phyloP scores from a whole-genome alignment of 2,888 invertebrate genomes.

The Lycocerus yunnanus region DNA sequence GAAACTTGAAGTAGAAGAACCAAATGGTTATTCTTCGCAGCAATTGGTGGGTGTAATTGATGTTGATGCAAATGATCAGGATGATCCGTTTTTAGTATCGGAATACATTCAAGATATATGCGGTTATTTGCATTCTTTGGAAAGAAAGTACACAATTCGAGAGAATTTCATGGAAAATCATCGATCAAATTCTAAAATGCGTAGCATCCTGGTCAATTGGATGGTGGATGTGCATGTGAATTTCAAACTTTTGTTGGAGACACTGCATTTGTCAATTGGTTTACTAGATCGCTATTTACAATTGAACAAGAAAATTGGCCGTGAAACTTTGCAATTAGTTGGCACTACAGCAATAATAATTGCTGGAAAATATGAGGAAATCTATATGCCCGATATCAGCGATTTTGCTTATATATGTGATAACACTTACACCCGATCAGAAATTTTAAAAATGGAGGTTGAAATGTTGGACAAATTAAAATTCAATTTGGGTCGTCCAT shows the following conservation, averaged over 20 bases:
- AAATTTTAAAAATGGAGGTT: conserved; percentile 83
- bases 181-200: conserved; percentile 81
- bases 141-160: conserved; percentile 68
- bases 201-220: conserved; percentile 91
- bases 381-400: conserved; percentile 81
- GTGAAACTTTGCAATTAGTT: conserved; percentile 73
- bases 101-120: conserved; percentile 92
- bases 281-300: conserved; percentile 90
- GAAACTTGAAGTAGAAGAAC: background rate
- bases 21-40: conserved; percentile 26
- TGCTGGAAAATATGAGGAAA: conserved; percentile 95
- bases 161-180: conserved; percentile 66
- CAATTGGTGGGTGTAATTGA: conserved; percentile 17
- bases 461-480: conserved; percentile 76
- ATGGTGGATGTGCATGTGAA: conserved; percentile 88
- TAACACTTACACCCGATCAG: conserved; percentile 77
- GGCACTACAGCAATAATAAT: conserved; percentile 89
- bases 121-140: conserved; percentile 76
- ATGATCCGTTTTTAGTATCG: conserved; percentile 78
- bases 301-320: conserved; percentile 57
- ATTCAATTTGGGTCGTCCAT: conserved; percentile 83
- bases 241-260: conserved; percentile 85
- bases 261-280: conserved; percentile 85
- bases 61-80: conserved; percentile 59
- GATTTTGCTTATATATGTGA: conserved; percentile 94